Base-by-base conservation (phyloP, 1,140 invertebrate species). In the Thalassaphorura encarpata region DNA sequence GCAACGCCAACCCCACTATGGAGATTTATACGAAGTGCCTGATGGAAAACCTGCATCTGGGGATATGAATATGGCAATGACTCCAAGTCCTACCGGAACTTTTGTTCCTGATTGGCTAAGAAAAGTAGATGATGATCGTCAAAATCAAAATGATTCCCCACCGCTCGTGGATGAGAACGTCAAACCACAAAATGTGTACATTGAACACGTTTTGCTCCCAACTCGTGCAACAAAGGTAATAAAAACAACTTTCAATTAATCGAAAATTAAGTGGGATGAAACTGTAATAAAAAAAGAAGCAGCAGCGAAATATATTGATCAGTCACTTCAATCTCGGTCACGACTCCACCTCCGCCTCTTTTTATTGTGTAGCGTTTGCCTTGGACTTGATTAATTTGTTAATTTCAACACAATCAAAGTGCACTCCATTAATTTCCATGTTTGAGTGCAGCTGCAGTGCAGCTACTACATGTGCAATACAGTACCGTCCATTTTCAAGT, bases 11-110 rank as follows among this genome's bases (percentile, higher is more conserved):
- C n/a, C n/a, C n/a, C n/a, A n/a, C n/a, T n/a, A n/a, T n/a, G n/a
- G n/a, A n/a, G 63, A 62, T 28, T 63, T 65, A 40, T 65, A 65
- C 29, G 63, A 65, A 50, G 50, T 65, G 19, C 63, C 63, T n/a
- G 63, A 65, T 31, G 63, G 63, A 51, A 65, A 65, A 31, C 63
- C 63, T n/a, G n/a, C n/a, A n/a, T n/a, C n/a, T n/a, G n/a, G n/a
- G n/a, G n/a, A n/a, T n/a, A n/a, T n/a, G n/a, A n/a, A n/a, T n/a
- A n/a, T n/a, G n/a, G n/a, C n/a, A n/a, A n/a, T n/a, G n/a, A n/a
- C n/a, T n/a, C n/a, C n/a, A n/a, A n/a, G n/a, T n/a, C n/a, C n/a
- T n/a, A n/a, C n/a, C n/a, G n/a, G n/a, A 24, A 26, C 45, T 18
- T 24, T 26, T 13, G 52, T 58, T 36, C 62, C 62, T 16, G 56